Conservation (phyloP, 2,113 vertebrate genomes). For the Corapipo altera region DNA sequence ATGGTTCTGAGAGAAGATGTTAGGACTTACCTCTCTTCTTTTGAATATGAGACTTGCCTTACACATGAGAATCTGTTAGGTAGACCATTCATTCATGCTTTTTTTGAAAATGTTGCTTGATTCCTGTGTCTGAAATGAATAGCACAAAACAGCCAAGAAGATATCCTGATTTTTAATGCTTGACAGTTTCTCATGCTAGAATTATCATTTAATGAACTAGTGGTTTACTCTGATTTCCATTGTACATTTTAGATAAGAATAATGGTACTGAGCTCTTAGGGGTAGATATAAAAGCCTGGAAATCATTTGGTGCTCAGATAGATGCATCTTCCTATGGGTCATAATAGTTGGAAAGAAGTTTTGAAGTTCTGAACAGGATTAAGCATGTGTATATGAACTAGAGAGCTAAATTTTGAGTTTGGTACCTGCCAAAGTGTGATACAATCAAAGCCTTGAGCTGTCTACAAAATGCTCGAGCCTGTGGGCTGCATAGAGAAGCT, state of each 20-base stretch:
- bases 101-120: neutral
- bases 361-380: neutral
- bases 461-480: accelerated
- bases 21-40: neutral
- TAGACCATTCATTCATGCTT: neutral
- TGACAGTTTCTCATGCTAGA: neutral
- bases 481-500: neutral
- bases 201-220: neutral
- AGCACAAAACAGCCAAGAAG: neutral
- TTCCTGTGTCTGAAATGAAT: neutral
- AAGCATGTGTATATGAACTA: neutral
- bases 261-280: neutral
- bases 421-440: neutral
- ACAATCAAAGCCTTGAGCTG: neutral
- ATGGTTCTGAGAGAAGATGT: neutral
- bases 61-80: neutral
- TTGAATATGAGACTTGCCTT: neutral
- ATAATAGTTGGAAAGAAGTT: neutral
- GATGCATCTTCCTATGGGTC: neutral
- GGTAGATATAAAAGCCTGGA: neutral
- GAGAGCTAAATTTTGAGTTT: neutral
- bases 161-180: neutral
- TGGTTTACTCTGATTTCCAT: neutral
- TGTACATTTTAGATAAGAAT: neutral
- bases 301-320: neutral